Base-by-base conservation (phyloP, 2,888 invertebrate species). In the Noctua pronuba region DNA sequence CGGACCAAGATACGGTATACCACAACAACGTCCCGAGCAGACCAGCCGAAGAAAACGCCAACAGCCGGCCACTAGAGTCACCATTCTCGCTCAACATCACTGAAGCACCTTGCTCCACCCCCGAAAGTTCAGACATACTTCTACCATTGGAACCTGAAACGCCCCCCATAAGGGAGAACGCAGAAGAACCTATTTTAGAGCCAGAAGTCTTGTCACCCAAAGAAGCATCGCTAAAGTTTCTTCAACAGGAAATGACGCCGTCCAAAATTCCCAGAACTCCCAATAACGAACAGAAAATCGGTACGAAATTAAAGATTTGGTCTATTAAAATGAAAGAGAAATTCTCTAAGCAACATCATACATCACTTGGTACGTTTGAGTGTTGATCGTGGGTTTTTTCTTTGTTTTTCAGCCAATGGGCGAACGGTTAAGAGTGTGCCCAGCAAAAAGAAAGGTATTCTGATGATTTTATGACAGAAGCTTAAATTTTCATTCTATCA, bases 401-500 rank as follows among this genome's bases (percentile, higher is more conserved):
- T 90, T 89, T 90, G 66, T 87, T 89, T 95, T 94, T 87, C 94
- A 95, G 95, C 90, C 4, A 95, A 95, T 87, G 95, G 95, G 76
- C 92, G 94, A 88, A 88, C 92, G 71, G 88, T 88, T 75, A 92
- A 91, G 90, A 92, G 91, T 90, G 90, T 90, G 83, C 88, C 92
- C 80, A 89, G 88, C 90, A 94, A 93, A 90, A 95, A 92, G 89
- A 94, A 92, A 95, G 95, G 95, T 95, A 94, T 86, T 89, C 74
- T 72, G 69, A 73, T 78, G 69, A 66, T 77, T 75, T 80, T 75
- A 86, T 83, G 66, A 67, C 65, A 55, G 65, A 72, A 72, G 75
- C 83, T 86, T 83, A 62, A 70, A n/a, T 46, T 35, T 44, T 66
- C 75, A 78, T 75, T 67, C 28, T 58, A 31, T 55, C 65, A 64